Percentiles rank a stretch among this genome's conserved stretches.
Evolutionary conservation across 2,113 vertebrate genomes (phyloP).

Genomic region (Melanotaenia duboulayi): DNA sequence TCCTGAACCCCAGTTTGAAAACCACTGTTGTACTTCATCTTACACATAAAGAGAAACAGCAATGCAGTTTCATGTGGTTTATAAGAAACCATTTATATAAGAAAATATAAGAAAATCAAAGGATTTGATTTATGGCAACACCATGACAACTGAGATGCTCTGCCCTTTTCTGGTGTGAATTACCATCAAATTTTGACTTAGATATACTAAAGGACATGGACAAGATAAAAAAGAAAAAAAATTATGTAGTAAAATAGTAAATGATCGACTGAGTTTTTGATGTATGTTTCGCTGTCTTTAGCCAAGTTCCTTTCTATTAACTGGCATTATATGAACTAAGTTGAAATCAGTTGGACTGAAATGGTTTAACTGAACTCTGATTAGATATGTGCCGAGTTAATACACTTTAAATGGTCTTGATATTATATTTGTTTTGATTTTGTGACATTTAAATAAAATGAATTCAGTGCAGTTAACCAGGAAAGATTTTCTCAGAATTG

Average conservation of each 20-base stretch:
- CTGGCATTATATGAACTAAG: background rate
- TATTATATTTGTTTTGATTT: too few relatives aligned
- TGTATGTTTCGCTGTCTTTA: background rate
- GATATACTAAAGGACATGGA: conserved; percentile 3
- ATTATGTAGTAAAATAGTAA: background rate
- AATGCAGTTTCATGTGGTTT: too few relatives aligned
- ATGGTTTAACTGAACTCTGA: background rate
- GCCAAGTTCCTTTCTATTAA: background rate
- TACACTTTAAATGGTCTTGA: background rate
- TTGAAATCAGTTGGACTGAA: too few relatives aligned
- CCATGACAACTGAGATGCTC: conserved; percentile 20
- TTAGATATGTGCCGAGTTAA: background rate
- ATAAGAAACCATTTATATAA: too few relatives aligned
- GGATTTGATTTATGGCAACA: conserved; percentile 29
- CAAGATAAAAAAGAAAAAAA: too few relatives aligned
- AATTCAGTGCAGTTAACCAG: background rate
- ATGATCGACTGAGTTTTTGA: background rate
- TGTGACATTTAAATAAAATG: too few relatives aligned
- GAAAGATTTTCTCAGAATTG: conserved; percentile 2
- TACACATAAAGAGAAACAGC: too few relatives aligned
- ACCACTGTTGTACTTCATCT: too few relatives aligned
- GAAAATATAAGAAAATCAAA: background rate
- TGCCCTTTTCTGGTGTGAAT: conserved; percentile 49
- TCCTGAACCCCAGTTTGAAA: too few relatives aligned
- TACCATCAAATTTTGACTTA: conserved; percentile 5